Conservation (phyloP, 2,797 vertebrate species). For the Crocodylus rhombifer region DNA sequence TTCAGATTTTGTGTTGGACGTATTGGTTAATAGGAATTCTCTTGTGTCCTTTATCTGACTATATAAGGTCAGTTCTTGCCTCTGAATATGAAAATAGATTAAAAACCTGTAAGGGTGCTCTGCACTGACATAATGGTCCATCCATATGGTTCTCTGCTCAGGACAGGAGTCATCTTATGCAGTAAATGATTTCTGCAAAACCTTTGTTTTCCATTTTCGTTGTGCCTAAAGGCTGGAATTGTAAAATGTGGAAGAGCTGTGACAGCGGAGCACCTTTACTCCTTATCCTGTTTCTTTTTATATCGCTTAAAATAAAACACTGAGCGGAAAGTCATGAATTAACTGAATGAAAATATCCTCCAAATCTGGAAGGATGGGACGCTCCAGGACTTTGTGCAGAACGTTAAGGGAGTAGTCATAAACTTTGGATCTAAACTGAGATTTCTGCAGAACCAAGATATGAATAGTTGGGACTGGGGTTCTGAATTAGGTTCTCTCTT, state of each 20-base stretch:
- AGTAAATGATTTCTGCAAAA: background rate
- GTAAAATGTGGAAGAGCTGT: too few species aligned
- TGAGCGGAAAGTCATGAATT: too few species aligned
- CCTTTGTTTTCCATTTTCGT: background rate
- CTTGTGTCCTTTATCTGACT: background rate
- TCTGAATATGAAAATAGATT: background rate
- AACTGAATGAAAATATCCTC: background rate
- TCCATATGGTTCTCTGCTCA: rapidly evolving
- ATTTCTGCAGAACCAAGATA: background rate
- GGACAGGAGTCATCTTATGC: rapidly evolving
- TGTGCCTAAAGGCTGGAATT: background rate
- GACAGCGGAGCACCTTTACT: too few species aligned
- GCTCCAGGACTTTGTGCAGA: background rate
- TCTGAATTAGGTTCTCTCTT: rapidly evolving
- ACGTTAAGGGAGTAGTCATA: background rate
- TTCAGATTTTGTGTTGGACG: background rate
- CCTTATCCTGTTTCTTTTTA: too few species aligned
- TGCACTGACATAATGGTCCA: rapidly evolving
- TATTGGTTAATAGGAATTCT: background rate
- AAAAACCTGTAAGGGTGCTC: background rate
- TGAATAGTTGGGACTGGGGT: background rate
- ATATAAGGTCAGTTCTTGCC: background rate
- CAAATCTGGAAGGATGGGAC: background rate
- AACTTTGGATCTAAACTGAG: background rate
- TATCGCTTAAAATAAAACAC: too few species aligned